Evolutionary conservation across 2,113 vertebrate genomes (phyloP).

Genomic region (Willisornis vidua): DNA sequence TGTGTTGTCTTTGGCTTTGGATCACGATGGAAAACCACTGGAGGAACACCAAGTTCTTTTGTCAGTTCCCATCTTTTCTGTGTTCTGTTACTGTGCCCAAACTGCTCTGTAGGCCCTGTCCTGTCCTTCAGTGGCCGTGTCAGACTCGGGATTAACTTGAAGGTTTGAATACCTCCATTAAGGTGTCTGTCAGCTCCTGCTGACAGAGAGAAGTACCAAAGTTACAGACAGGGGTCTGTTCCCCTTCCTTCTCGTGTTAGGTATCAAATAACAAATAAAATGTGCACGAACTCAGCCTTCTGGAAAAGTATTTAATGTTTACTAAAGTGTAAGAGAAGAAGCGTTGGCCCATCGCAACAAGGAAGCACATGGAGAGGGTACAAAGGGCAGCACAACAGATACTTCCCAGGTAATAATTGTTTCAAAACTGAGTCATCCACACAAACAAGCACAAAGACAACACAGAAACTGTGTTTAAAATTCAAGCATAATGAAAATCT

Average conservation of each 20-base stretch:
- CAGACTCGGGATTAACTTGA: neutral
- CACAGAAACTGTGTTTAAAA: neutral
- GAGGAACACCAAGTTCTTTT: constrained; percentile 14
- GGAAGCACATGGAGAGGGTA: neutral
- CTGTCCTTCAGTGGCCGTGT: neutral
- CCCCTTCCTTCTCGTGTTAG: neutral
- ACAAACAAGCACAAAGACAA: neutral
- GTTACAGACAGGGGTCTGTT: neutral
- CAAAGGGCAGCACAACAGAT: neutral
- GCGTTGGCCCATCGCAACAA: neutral
- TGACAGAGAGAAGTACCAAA: neutral
- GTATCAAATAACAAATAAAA: neutral
- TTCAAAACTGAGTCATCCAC: neutral
- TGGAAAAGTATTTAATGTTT: neutral
- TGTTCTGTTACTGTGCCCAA: neutral
- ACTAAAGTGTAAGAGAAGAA: neutral
- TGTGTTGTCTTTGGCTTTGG: neutral
- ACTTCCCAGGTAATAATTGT: neutral
- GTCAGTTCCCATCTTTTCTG: neutral
- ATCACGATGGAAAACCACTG: neutral
- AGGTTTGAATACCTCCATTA: neutral
- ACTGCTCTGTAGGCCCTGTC: neutral
- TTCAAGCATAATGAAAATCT: neutral
- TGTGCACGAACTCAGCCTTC: neutral
- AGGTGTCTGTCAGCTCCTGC: neutral